These are phyloP conservation scores for Xanthia icteritia DNA, from an alignment of 2,888 invertebrate genomes.

Conservation along the genomic window DNA sequence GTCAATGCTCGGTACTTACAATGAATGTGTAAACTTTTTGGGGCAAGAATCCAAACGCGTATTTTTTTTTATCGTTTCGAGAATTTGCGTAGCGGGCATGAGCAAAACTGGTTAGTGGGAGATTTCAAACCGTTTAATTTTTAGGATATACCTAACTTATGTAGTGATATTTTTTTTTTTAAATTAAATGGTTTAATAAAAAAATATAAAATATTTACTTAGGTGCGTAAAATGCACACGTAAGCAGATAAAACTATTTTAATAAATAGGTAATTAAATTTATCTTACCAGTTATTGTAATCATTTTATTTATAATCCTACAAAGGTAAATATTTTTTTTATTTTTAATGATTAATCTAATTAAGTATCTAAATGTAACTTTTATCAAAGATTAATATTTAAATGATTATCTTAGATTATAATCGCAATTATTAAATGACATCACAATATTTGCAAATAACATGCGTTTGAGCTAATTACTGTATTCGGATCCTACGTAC, in stretches of 20 bases:
- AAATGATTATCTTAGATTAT: constrained; percentile 2
- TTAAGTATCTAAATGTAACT: not conserved
- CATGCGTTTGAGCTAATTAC: not conserved
- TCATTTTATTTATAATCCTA: not conserved
- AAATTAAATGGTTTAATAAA: not conserved
- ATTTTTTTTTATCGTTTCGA: constrained; percentile 49
- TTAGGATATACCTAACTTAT: not conserved
- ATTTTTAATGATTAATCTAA: not conserved
- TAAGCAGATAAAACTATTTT: not conserved
- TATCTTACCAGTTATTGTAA: not conserved
- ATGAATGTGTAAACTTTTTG: constrained; percentile 62
- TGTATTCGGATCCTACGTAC: too few relatives aligned
- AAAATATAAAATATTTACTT: not conserved
- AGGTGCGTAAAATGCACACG: not conserved
- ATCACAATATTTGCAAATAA: not conserved
- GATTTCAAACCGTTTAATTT: constrained; percentile 12
- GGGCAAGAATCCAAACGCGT: constrained; percentile 39
- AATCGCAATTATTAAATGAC: not conserved
- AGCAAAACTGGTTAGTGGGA: constrained; percentile 41
- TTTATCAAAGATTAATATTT: not conserved
- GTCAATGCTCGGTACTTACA: constrained; percentile 72
- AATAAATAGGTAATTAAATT: not conserved
- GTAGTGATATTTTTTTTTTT: not conserved
- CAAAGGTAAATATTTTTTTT: not conserved
- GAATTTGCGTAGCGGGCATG: constrained; percentile 29